These are phyloP conservation scores for Melitaea cinxia DNA, from an alignment of 1,140 invertebrate species.

Conservation along the genomic window DNA sequence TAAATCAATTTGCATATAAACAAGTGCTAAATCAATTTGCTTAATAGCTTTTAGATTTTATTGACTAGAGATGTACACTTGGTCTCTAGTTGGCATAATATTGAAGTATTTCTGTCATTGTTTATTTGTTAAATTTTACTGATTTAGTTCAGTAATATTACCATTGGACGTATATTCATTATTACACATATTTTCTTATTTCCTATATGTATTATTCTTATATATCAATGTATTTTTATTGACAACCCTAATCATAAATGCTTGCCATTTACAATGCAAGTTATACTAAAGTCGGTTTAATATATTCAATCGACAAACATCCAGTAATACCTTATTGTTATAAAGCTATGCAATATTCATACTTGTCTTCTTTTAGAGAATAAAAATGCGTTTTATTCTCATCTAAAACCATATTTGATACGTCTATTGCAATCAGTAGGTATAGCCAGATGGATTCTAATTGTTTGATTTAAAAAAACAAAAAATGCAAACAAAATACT, in stretches of 20 bases:
- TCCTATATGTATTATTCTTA: too few relatives aligned
- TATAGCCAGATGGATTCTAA: too few relatives aligned
- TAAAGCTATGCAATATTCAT: conserved; percentile 14
- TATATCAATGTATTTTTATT: too few relatives aligned
- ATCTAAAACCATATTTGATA: too few relatives aligned
- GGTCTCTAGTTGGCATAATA: not conserved
- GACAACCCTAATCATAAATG: conserved; percentile 19
- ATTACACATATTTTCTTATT: too few relatives aligned
- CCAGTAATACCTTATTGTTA: conserved; percentile 31
- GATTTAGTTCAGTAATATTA: too few relatives aligned
- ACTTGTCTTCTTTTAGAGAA: not conserved
- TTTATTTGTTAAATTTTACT: too few relatives aligned
- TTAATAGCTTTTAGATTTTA: not conserved
- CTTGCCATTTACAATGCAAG: conserved; percentile 21
- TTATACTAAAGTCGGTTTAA: conserved; percentile 35
- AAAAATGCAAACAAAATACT: too few relatives aligned
- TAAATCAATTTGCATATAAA: too few relatives aligned
- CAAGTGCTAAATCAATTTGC: not conserved
- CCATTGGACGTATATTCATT: not conserved
- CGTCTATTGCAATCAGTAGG: too few relatives aligned
- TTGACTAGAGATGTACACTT: not conserved
- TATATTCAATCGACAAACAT: conserved; percentile 33
- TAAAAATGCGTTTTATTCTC: not conserved
- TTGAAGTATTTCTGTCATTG: too few relatives aligned
- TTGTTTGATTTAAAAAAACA: too few relatives aligned